Evolutionary conservation across 2,888 invertebrate species (phyloP).

Genomic region (Muschampia plurimacula): DNA sequence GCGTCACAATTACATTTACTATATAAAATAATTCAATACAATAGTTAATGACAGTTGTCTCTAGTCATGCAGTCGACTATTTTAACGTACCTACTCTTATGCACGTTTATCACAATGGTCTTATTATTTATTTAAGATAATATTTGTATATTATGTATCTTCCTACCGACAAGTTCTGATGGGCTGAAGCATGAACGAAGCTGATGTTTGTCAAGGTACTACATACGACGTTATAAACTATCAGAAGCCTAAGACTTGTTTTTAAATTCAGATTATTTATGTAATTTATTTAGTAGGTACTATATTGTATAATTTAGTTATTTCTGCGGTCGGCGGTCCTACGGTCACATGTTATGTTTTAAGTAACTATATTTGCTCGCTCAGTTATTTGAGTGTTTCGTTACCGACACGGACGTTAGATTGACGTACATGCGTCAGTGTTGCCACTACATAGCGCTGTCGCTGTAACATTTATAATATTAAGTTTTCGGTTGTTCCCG

Average conservation of each 20-base stretch:
- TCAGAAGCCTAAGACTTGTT: constrained; percentile 83
- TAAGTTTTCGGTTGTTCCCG: constrained; percentile 42
- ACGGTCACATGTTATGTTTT: constrained; percentile 54
- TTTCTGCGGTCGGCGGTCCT: constrained; percentile 59
- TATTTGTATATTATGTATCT: constrained; percentile 14
- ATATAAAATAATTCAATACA: background rate
- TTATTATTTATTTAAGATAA: background rate
- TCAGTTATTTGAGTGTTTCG: constrained; percentile 53
- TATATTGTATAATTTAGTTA: constrained; percentile 58
- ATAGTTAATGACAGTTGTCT: constrained; percentile 16
- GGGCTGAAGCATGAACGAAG: constrained; percentile 43
- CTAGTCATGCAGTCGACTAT: constrained; percentile 27
- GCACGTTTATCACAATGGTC: background rate
- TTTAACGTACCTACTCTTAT: background rate
- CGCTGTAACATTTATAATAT: constrained; percentile 43
- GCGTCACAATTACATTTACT: too few species aligned
- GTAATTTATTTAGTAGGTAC: constrained; percentile 83
- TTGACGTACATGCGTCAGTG: constrained; percentile 34
- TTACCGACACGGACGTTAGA: constrained; percentile 43
- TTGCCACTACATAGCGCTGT: constrained; percentile 40
- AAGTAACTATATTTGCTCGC: constrained; percentile 49
- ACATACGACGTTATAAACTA: constrained; percentile 61
- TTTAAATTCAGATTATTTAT: constrained; percentile 84
- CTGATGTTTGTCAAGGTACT: constrained; percentile 56
- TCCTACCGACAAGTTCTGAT: background rate